Conservation (phyloP, 2,797 vertebrate genomes). For the Urocyon cinereoargenteus region DNA sequence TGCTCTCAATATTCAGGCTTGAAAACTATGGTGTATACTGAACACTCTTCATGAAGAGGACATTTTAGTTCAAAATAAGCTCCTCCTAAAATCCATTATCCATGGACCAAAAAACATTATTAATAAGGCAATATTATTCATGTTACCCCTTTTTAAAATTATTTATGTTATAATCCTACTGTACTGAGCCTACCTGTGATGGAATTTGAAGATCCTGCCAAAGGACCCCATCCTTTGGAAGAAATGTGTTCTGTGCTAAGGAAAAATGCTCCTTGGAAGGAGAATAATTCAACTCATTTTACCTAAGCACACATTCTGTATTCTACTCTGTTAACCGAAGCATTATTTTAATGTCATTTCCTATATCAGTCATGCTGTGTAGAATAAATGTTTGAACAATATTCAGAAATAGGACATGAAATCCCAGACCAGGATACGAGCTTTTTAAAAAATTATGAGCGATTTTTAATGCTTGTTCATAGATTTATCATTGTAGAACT, state of each 20-base stretch:
- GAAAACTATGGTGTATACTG: background rate
- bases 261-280: background rate
- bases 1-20: background rate
- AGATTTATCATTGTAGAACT: background rate
- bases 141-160: too few relatives aligned
- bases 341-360: background rate
- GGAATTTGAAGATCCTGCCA: background rate
- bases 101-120: background rate
- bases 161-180: background rate
- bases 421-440: background rate
- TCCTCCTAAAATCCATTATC: background rate
- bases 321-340: background rate
- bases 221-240: background rate
- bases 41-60: background rate
- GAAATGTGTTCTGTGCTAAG: background rate
- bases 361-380: background rate
- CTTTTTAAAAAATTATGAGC: background rate
- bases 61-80: background rate
- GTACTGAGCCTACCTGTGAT: background rate
- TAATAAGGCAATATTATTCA: background rate
- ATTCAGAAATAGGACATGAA: background rate
- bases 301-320: background rate
- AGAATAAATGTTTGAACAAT: background rate
- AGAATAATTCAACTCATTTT: background rate
- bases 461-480: background rate